phyloP scores from a whole-genome alignment of 2,113 vertebrate genomes.

The Protobothrops mucrosquamatus region DNA sequence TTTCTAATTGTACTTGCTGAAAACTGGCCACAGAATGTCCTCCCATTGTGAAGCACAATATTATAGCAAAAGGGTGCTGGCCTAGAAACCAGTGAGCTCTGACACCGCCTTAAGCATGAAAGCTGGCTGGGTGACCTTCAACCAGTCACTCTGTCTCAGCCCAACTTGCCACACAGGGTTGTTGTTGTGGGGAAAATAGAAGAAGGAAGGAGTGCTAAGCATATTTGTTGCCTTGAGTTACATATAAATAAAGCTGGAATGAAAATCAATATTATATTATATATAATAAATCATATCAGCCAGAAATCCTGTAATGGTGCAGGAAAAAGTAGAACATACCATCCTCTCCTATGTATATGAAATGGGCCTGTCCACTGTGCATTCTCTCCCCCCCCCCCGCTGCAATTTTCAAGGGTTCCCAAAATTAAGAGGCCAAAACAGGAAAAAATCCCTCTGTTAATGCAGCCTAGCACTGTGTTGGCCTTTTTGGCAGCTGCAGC shows the following conservation, averaged over 20 bases:
- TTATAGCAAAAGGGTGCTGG: background rate
- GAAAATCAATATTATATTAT: too few relatives aligned
- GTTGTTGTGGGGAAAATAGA: too few relatives aligned
- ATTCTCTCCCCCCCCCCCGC: background rate
- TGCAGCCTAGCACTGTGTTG: too few relatives aligned
- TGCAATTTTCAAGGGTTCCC: background rate
- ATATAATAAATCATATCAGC: background rate
- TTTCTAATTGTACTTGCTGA: background rate
- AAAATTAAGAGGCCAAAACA: background rate
- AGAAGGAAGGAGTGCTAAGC: too few relatives aligned
- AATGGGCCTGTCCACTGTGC: background rate
- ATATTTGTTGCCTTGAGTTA: too few relatives aligned
- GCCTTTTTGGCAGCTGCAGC: too few relatives aligned
- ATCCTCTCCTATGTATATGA: background rate
- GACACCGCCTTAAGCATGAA: too few relatives aligned
- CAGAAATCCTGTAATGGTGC: background rate
- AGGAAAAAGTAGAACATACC: background rate
- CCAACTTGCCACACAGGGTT: too few relatives aligned
- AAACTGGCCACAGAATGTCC: background rate
- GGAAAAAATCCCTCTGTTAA: background rate
- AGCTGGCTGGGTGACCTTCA: too few relatives aligned
- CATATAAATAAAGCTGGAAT: too few relatives aligned
- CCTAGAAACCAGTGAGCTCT: too few relatives aligned
- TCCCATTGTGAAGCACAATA: background rate
- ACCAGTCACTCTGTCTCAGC: too few relatives aligned